A percentile compares a stretch with the other conserved stretches of the same genome.
phyloP scores from a whole-genome alignment of 23 tunicate genomes.

The Halocynthia roretzi region DNA sequence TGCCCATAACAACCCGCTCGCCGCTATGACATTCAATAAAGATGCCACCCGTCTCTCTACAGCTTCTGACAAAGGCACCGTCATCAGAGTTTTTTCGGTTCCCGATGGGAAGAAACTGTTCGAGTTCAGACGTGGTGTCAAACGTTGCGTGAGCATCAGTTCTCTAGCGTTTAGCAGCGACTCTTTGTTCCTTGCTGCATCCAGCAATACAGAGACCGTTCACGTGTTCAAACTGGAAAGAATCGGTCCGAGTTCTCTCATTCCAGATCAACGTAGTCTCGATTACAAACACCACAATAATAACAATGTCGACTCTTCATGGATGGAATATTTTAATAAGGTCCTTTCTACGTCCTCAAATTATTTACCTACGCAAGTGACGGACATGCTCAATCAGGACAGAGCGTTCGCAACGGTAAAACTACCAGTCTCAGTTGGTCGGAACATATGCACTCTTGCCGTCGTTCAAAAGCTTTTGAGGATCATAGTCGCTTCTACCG shows the following conservation, averaged over 20 bases:
- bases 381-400: slow-evolving; percentile 54
- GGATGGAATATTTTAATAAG: slow-evolving; percentile 64
- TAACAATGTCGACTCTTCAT: slow-evolving; percentile 24
- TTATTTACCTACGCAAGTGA: slow-evolving; percentile 61
- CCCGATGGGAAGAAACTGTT: slow-evolving; percentile 59
- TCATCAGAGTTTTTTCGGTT: slow-evolving; percentile 76
- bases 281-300: slow-evolving; percentile 5
- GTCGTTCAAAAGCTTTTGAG: slow-evolving; percentile 39
- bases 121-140: slow-evolving; percentile 84
- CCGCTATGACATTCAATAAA: slow-evolving; percentile 59
- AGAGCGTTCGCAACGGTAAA: slow-evolving; percentile 79
- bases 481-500: slow-evolving; percentile 62
- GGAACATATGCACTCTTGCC: slow-evolving; percentile 56
- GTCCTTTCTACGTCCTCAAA: slow-evolving; percentile 42
- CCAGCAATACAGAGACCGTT: slow-evolving; percentile 83
- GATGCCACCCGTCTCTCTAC: slow-evolving; percentile 63
- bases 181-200: slow-evolving; percentile 49
- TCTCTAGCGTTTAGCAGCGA: slow-evolving; percentile 58
- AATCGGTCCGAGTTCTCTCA: neutral
- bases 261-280: neutral
- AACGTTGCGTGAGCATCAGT: slow-evolving; percentile 50
- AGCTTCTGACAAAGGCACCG: slow-evolving; percentile 89
- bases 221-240: slow-evolving; percentile 68
- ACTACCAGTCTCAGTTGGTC: slow-evolving; percentile 39
- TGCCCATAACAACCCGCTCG: slow-evolving; percentile 85